phyloP scores from a whole-genome alignment of 2,888 invertebrate genomes.

The Clistopyga incitator region DNA sequence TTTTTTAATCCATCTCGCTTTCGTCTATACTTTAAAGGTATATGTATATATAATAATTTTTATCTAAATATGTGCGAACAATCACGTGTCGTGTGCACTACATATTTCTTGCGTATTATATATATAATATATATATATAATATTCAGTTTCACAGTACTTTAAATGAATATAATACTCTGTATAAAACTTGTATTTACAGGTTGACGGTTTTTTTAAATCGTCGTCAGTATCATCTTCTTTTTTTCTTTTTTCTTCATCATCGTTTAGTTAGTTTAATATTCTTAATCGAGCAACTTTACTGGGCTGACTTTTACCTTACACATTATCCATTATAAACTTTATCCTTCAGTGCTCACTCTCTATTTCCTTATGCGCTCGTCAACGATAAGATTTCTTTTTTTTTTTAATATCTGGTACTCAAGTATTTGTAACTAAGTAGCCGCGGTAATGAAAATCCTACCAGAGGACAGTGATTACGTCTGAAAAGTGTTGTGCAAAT shows the following conservation, averaged over 20 bases:
- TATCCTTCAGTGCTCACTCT: slow-evolving; percentile 52
- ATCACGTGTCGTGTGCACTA: slow-evolving; percentile 83
- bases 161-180: slow-evolving; percentile 83
- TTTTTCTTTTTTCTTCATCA: slow-evolving; percentile 63
- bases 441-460: slow-evolving; percentile 77
- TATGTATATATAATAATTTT: slow-evolving; percentile 68
- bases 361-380: slow-evolving; percentile 41
- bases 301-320: slow-evolving; percentile 65
- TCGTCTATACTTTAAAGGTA: slow-evolving; percentile 58
- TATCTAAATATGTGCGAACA: slow-evolving; percentile 83
- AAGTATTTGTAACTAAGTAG: slow-evolving; percentile 75
- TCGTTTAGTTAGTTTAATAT: slow-evolving; percentile 65
- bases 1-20: slow-evolving; percentile 54
- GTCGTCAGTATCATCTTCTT: slow-evolving; percentile 46
- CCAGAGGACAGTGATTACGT: slow-evolving; percentile 77
- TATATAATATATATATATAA: slow-evolving; percentile 68
- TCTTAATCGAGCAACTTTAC: slow-evolving; percentile 71
- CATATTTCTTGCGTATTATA: slow-evolving; percentile 72
- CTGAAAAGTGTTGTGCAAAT: slow-evolving; percentile 28
- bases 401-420: slow-evolving; percentile 62
- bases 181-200: slow-evolving; percentile 84
- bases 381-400: slow-evolving; percentile 57
- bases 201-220: slow-evolving; percentile 77
- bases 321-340: slow-evolving; percentile 67
- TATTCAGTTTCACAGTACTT: slow-evolving; percentile 79